Evolutionary conservation across 2,797 vertebrate species (phyloP).

Genomic region (Synanceia verrucosa): DNA sequence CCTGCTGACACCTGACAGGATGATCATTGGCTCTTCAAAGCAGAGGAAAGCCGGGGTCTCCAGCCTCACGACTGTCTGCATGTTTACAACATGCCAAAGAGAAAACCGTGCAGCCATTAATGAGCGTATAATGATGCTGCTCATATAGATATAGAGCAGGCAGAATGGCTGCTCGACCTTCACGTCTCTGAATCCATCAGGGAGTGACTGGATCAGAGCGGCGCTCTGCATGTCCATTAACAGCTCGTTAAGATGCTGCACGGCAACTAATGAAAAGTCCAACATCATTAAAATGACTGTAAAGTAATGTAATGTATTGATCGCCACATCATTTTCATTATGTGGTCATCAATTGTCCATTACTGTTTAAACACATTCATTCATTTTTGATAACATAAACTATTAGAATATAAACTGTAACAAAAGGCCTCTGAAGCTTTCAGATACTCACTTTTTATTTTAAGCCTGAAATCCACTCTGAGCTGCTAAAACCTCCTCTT

Average conservation of each 20-base stretch:
- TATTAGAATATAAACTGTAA: not conserved
- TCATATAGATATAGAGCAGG: not conserved
- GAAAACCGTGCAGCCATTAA: not conserved
- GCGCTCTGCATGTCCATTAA: not conserved
- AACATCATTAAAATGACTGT: not conserved
- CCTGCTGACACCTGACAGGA: too few species aligned
- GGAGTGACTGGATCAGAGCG: not conserved
- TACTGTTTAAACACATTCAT: not conserved
- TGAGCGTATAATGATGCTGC: not conserved
- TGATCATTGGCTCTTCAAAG: not conserved
- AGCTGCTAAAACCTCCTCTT: not conserved
- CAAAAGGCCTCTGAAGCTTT: not conserved
- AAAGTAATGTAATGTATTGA: not conserved
- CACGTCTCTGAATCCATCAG: not conserved
- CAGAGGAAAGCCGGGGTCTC: not conserved
- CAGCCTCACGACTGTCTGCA: not conserved
- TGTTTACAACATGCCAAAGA: not conserved
- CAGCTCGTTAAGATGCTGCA: not conserved
- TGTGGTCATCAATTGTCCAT: not conserved
- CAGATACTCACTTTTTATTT: not conserved
- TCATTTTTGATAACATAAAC: not conserved
- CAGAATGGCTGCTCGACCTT: not conserved
- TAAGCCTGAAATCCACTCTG: too few species aligned
- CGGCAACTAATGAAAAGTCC: not conserved
- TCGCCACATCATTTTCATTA: not conserved